These are phyloP conservation scores for Caenorhabditis afra DNA, from an alignment of 2,888 invertebrate genomes.

Conservation along the genomic window DNA sequence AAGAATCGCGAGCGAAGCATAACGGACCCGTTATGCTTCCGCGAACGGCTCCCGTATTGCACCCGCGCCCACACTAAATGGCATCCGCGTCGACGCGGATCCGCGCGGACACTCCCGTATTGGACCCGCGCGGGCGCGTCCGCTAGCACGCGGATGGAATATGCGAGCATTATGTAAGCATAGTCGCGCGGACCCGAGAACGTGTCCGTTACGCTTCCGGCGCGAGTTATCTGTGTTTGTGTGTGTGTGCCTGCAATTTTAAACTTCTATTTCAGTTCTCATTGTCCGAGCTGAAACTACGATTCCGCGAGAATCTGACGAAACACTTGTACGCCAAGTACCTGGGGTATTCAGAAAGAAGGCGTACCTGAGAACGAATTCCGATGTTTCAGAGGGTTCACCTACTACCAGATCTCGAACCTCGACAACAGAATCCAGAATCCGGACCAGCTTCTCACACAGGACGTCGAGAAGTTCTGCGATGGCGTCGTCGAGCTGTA, in stretches of 20 bases:
- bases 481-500: conserved; percentile 95
- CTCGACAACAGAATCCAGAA: conserved; percentile 95
- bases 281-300: conserved; percentile 92
- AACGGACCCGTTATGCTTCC: no score
- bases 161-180: no score
- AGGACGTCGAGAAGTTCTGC: conserved; percentile 97
- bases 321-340: conserved; percentile 92
- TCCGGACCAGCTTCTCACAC: conserved; percentile 95
- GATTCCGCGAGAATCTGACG: conserved; percentile 92
- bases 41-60: no score
- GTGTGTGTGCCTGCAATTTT: neutral
- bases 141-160: no score
- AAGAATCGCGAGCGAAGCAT: no score
- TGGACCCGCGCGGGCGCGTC: no score
- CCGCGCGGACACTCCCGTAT: no score
- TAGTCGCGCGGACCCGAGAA: no score
- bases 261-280: conserved; percentile 85
- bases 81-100: no score
- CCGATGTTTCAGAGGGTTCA: conserved; percentile 73
- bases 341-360: conserved; percentile 86
- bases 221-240: no score
- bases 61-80: no score
- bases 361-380: neutral
- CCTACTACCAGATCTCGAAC: conserved; percentile 93
- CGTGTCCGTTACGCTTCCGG: no score